Base-by-base conservation (phyloP, 2,113 vertebrate genomes). In the Chloropsis cyanopogon region DNA sequence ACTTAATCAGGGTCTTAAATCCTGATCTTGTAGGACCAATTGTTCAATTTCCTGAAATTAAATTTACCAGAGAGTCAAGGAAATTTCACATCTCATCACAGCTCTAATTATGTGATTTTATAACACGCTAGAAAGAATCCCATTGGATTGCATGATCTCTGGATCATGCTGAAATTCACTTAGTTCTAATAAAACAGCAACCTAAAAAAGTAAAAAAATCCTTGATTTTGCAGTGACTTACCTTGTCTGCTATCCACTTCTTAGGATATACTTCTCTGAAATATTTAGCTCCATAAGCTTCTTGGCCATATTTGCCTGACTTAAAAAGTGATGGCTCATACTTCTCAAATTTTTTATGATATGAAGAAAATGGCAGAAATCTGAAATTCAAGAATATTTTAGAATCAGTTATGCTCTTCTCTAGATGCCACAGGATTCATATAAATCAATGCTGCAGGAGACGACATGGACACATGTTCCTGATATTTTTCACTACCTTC, bases 291-390 rank as follows among this genome's bases (percentile, higher is more conserved):
- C 97, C 97, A 1, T 97, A 98, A 77, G 95, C 76, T 84, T 85
- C 69, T 47, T 82, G 81, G 19, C 86, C 70, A 31, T 98, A 98
- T 82, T 97, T 97, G 90, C 78, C 97, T 61, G 96, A 96, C 13
- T 95, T 96, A 66, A 96, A 94, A 53, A 98, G 89, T 26, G 97
- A 96, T 44, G 97, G 96, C 14, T 97, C 42, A 37, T 98, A 98
- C 29, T 96, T 98, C 87, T 96, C 82, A 52, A 94, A 59, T 46
- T 96, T 97, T 94, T 97, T 98, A 70, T 95, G 95, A 54, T 96
- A 64, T 1, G 97, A 98, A 83, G 98, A 96, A 93, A 98, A 98
- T 19, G 97, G 98, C 75, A 98, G 93, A 95, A 99, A 99, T 86
- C 98, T 99, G 97, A 91, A 97, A 98, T 86, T 50, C 24, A 57